These are phyloP conservation scores for Tetragonisca angustula DNA, from an alignment of 2,888 invertebrate species.

Conservation along the genomic window DNA sequence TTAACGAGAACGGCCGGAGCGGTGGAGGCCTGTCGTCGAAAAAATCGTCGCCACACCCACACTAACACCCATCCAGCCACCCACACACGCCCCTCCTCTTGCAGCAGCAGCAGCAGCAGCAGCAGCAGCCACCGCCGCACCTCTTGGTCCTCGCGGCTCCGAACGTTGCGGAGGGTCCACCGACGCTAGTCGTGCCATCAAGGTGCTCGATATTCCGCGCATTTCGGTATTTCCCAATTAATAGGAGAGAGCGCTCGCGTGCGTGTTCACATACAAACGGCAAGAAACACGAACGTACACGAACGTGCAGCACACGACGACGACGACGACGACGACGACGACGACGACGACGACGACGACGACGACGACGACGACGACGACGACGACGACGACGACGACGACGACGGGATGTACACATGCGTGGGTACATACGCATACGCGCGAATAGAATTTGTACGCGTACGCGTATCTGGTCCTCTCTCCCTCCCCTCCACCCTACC, in stretches of 20 bases:
- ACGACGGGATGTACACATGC: not conserved
- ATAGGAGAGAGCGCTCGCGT: conserved; percentile 69
- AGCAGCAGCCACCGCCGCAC: conserved; percentile 35
- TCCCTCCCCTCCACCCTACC: not conserved
- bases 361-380: not conserved
- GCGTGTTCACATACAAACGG: accelerated
- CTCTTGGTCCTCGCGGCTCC: conserved; percentile 43
- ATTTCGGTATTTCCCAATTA: conserved; percentile 77
- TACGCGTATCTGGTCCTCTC: not conserved
- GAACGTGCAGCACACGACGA: not conserved
- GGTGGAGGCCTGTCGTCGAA: conserved; percentile 73
- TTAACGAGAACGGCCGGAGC: conserved; percentile 73
- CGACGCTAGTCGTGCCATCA: conserved; percentile 71
- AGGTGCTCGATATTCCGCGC: conserved; percentile 77
- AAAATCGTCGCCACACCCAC: conserved; percentile 74
- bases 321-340: too few species aligned
- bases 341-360: too few species aligned
- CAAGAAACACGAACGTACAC: not conserved
- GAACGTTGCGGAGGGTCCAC: conserved; percentile 64
- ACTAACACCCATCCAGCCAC: conserved; percentile 57
- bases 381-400: not conserved
- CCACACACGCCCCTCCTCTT: conserved; percentile 36
- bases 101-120: conserved; percentile 23
- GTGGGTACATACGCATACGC: not conserved
- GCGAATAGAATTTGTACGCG: not conserved